Conservation (phyloP, 2,888 invertebrate species). For the Calameuta filiformis region DNA sequence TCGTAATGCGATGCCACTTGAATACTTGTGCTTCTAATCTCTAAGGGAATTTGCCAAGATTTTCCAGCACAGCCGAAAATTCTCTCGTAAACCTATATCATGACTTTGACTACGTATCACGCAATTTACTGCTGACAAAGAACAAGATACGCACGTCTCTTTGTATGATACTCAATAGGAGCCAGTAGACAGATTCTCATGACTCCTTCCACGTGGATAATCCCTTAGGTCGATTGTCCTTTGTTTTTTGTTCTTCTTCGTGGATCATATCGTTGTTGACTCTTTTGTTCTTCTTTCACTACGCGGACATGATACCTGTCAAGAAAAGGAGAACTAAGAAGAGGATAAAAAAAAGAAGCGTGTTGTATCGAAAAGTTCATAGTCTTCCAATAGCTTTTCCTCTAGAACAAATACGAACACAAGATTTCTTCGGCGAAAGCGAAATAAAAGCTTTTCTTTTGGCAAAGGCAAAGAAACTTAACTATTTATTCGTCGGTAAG, state of each 20-base stretch:
- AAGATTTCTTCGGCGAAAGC: background rate
- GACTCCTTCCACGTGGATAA: background rate
- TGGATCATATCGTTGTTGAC: background rate
- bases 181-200: background rate
- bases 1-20: background rate
- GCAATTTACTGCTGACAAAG: background rate
- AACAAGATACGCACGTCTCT: background rate
- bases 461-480: background rate
- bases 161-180: background rate
- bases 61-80: background rate
- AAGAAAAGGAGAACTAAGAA: background rate
- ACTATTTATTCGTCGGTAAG: background rate
- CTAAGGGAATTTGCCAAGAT: background rate
- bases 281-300: background rate
- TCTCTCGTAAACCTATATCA: background rate
- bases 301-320: background rate
- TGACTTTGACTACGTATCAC: too few relatives aligned
- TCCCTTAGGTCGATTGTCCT: background rate
- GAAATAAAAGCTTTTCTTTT: background rate
- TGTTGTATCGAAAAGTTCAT: background rate
- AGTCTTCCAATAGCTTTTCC: background rate
- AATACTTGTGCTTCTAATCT: background rate
- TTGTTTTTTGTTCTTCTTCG: background rate
- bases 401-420: background rate
- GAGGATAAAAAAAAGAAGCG: background rate